Conservation (phyloP, 2,888 invertebrate genomes). For the Noctua pronuba region DNA sequence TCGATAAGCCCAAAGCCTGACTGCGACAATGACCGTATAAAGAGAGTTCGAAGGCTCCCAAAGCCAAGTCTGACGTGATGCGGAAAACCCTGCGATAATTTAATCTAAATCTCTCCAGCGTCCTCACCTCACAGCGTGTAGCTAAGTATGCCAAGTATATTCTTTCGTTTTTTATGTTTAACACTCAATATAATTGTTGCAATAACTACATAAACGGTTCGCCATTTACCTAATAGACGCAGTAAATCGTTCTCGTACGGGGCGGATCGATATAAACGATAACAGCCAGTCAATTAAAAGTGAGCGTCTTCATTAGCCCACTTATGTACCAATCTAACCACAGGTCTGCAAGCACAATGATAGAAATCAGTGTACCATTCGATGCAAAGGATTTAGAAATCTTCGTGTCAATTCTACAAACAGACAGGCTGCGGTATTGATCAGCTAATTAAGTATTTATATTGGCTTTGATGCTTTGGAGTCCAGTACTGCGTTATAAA, state of each 20-base stretch:
- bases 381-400: conserved; percentile 61
- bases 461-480: conserved; percentile 43
- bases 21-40: not conserved
- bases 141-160: not conserved
- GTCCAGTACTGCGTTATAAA: conserved; percentile 21
- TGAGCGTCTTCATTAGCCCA: conserved; percentile 60
- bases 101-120: not conserved
- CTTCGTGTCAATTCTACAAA: conserved; percentile 59
- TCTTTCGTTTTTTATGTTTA: not conserved
- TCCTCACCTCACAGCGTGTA: not conserved
- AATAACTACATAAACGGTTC: conserved; percentile 26
- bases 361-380: conserved; percentile 55
- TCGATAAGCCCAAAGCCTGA: not conserved
- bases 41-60: not conserved
- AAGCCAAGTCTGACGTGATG: not conserved
- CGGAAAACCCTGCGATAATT: not conserved
- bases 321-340: conserved; percentile 18
- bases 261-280: conserved; percentile 49
- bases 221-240: conserved; percentile 31
- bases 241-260: conserved; percentile 36
- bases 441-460: conserved; percentile 54
- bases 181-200: conserved; percentile 11
- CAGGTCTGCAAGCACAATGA: conserved; percentile 35
- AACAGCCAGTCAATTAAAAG: conserved; percentile 51
- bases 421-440: conserved; percentile 55